A percentile compares a stretch with the other conserved stretches of the same genome.
Evolutionary conservation across 2,797 vertebrate species (phyloP).

Genomic region (Sebastolobus alascanus): DNA sequence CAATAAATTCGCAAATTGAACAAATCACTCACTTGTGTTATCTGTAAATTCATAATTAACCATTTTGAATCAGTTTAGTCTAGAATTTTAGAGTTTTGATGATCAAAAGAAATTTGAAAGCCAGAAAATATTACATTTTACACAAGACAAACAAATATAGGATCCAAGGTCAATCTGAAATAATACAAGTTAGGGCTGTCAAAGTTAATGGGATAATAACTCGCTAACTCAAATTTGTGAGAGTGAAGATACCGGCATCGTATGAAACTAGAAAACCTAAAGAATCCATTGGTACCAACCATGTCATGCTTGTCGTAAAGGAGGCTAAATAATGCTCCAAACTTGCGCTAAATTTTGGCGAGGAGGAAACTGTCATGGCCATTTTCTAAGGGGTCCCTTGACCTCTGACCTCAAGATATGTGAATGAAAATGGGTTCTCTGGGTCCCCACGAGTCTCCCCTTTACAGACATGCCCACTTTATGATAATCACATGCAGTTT

Average conservation of each 20-base stretch:
- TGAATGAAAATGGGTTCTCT: too few relatives aligned
- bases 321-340: too few relatives aligned
- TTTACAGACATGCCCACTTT: too few relatives aligned
- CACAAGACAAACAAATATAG: neutral
- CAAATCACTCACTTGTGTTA: neutral
- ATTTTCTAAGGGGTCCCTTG: accelerated
- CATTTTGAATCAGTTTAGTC: neutral
- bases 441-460: too few relatives aligned
- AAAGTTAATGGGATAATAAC: too few relatives aligned
- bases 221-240: too few relatives aligned
- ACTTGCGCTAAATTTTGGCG: accelerated
- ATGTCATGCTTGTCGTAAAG: too few relatives aligned
- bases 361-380: accelerated
- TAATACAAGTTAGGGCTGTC: neutral
- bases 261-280: too few relatives aligned
- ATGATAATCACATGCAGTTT: too few relatives aligned
- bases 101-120: neutral
- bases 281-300: too few relatives aligned
- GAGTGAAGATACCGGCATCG: too few relatives aligned
- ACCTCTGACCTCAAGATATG: too few relatives aligned
- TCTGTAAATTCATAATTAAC: neutral
- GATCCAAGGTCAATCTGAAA: neutral
- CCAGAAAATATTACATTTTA: neutral
- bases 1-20: neutral
- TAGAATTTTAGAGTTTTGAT: neutral